phyloP scores from a whole-genome alignment of 2,113 vertebrate genomes.

The Lophura nycthemera region DNA sequence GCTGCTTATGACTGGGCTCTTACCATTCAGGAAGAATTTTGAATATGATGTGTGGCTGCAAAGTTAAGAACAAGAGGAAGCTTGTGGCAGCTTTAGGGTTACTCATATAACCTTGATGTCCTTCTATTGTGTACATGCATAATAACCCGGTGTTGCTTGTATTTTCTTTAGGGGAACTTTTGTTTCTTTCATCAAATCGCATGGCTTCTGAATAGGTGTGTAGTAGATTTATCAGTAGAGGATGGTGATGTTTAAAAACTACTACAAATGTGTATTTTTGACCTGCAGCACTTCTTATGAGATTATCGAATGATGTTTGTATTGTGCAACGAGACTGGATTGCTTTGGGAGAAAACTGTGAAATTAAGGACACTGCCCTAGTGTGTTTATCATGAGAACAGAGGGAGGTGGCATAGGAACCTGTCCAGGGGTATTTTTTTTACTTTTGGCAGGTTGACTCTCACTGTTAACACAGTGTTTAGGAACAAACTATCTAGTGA shows the following conservation, averaged over 20 bases:
- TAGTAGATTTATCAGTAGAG: not conserved
- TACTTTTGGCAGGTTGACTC: not conserved
- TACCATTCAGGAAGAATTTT: not conserved
- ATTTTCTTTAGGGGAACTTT: not conserved
- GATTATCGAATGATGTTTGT: not conserved
- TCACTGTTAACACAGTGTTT: not conserved
- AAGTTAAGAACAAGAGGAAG: not conserved
- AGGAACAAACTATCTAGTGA: not conserved
- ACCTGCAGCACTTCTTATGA: not conserved
- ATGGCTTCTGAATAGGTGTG: not conserved
- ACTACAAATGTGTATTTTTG: not conserved
- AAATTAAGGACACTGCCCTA: not conserved
- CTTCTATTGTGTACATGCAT: not conserved
- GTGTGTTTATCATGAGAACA: not conserved
- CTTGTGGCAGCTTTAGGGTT: not conserved
- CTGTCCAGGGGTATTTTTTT: not conserved
- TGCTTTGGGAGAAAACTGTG: not conserved
- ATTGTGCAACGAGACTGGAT: not conserved
- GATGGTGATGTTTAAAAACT: not conserved
- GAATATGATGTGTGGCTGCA: not conserved
- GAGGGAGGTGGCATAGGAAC: fast-evolving
- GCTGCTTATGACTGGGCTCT: not conserved
- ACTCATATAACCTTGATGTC: not conserved
- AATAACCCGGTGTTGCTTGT: not conserved
- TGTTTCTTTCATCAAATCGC: not conserved